Evolutionary conservation across 2,797 vertebrate genomes (phyloP).

Genomic region (Gadopsis bispinosus): DNA sequence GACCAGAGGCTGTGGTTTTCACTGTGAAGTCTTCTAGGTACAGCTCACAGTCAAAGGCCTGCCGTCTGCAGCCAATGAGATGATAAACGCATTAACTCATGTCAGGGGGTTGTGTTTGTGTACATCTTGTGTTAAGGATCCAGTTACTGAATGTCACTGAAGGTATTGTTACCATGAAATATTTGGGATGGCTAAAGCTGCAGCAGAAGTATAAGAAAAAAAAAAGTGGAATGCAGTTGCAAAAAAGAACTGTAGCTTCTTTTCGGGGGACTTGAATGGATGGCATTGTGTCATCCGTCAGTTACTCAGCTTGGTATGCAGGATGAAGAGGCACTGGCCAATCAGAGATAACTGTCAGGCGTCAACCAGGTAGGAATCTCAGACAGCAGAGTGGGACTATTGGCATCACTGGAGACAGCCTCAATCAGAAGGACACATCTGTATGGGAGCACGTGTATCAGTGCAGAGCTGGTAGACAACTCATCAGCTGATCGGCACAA

Average conservation of each 20-base stretch:
- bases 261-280: constrained; percentile 28
- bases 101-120: constrained; percentile 56
- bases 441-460: background rate
- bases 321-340: background rate
- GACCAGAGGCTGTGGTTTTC: constrained; percentile 42
- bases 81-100: constrained; percentile 41
- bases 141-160: background rate
- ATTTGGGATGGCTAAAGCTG: background rate
- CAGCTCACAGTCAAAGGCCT: constrained; percentile 14
- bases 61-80: constrained; percentile 42
- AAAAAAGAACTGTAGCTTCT: background rate
- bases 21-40: constrained; percentile 20
- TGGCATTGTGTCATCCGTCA: constrained; percentile 40
- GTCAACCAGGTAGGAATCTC: constrained; percentile 20
- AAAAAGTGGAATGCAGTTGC: background rate
- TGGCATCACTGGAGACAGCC: background rate
- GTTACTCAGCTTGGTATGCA: constrained; percentile 20
- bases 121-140: constrained; percentile 4
- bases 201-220: background rate
- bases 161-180: constrained; percentile 2
- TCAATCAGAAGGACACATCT: constrained; percentile 12
- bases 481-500: background rate
- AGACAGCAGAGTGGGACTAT: constrained; percentile 9
- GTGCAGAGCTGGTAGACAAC: background rate
- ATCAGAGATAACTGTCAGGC: constrained; percentile 9